Base-by-base conservation (phyloP, 2,113 vertebrate species). In the Fukomys damarensis region DNA sequence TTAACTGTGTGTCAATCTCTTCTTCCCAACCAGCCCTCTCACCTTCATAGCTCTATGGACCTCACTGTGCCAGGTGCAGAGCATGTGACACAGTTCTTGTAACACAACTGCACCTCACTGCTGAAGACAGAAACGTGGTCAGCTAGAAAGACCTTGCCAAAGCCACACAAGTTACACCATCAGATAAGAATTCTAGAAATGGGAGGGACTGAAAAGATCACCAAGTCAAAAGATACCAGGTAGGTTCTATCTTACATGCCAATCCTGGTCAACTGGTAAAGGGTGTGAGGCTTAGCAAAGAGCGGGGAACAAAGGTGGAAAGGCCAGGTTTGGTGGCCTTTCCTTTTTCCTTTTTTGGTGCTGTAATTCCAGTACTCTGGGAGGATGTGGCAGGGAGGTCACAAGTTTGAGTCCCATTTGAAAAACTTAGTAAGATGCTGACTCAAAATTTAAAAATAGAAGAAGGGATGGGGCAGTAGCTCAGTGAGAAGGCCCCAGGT, bases 181-280 rank as follows among this genome's bases (percentile, higher is more conserved):
- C 32, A 89, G 74, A 70, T 61, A 52, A 92, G 58, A 49, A 43
- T 19, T 91, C 54, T 49, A 89, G 65, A 95, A 92, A 79, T 76
- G 61, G 16, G 89, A 72, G 89, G 38, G 16, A 72, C 26, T 43
- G 20, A 10, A 66, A 38, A 74, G 52, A 81, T 35, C 79, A 77
- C 30, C 22, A 16, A 54, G 58, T 79, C 17, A 28, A 84, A 82
- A 91, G 83, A 82, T 17, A 77, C 49, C 20, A 41, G 72, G 41
- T 30, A 59, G 68, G 19, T 32, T 76, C 63, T 46, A 22, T 54
- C 35, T 91, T 43, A 74, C 41, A 56, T 35, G 9, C 54, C 89
- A 65, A 58, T 20, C 89, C 43, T 63, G 20, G 26, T 83, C 58
- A 52, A 65, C 38, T 3, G 32, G 16, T 30, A 66, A 76, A 81